These are phyloP conservation scores for Hyperoodon ampullatus DNA, from an alignment of 2,113 vertebrate species.

Conservation along the genomic window DNA sequence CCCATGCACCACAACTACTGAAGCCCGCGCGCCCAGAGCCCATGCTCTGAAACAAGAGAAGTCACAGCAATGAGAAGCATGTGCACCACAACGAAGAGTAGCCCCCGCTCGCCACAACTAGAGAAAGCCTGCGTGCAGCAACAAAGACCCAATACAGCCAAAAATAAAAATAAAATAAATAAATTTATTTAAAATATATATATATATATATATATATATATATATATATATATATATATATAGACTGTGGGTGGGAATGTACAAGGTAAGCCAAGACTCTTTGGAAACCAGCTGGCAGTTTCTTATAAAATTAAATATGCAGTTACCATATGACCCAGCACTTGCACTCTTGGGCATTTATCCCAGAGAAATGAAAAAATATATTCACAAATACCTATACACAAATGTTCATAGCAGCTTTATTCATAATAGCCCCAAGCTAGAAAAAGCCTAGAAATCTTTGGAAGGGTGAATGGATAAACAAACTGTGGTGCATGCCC, in stretches of 20 bases:
- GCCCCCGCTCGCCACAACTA: no score
- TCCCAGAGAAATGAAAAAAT: slow-evolving; percentile 23
- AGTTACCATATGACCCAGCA: background rate
- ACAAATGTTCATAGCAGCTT: background rate
- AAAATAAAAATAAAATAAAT: no score
- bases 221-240: no score
- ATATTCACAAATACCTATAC: background rate
- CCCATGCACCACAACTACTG: no score
- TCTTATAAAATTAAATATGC: background rate
- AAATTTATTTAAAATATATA: no score
- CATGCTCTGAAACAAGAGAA: no score
- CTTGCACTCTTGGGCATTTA: background rate
- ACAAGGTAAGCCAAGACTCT: background rate
- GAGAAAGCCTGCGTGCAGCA: no score
- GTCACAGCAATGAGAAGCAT: no score
- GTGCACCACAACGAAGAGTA: accelerated
- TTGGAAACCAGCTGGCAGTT: background rate
- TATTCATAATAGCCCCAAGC: background rate
- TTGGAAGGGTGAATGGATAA: background rate
- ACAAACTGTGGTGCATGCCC: background rate
- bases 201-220: no score
- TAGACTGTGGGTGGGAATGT: background rate
- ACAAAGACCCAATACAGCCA: no score
- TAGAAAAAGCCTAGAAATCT: background rate
- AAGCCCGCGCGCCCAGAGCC: no score